Evolutionary conservation across 2,113 vertebrate genomes (phyloP).

Genomic region (Pyxicephalus adspersus): DNA sequence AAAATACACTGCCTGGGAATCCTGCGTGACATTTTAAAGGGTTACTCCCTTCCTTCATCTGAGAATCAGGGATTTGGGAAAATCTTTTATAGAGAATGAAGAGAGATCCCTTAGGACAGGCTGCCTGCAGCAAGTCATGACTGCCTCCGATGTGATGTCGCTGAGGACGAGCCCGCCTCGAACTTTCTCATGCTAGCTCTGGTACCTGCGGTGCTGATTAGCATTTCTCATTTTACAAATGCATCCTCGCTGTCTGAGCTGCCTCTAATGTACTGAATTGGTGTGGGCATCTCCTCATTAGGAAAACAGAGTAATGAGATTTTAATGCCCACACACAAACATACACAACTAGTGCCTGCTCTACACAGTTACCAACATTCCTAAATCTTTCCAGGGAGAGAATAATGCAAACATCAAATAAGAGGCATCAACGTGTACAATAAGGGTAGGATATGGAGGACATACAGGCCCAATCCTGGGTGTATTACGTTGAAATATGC

Average conservation of each 20-base stretch:
- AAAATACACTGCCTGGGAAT: neutral
- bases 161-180: constrained; percentile 28
- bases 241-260: constrained; percentile 20
- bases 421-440: no score
- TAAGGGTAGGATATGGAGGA: no score
- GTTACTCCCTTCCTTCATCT: neutral
- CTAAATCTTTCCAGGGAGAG: no score
- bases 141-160: constrained; percentile 14
- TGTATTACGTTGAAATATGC: no score
- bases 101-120: constrained; percentile 5
- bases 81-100: constrained; percentile 26
- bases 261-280: constrained; percentile 19
- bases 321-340: constrained; percentile 39
- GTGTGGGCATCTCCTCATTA: constrained; percentile 40
- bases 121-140: constrained; percentile 45
- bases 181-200: constrained; percentile 15
- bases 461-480: no score
- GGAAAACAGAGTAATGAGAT: constrained; percentile 17
- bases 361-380: no score
- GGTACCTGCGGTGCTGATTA: constrained; percentile 37
- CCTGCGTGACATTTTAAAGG: neutral
- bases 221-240: constrained; percentile 44
- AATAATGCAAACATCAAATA: no score
- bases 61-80: constrained; percentile 5
- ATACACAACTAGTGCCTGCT: neutral